Base-by-base conservation (phyloP, 2,797 vertebrate species). In the Pseudomugil tenellus region DNA sequence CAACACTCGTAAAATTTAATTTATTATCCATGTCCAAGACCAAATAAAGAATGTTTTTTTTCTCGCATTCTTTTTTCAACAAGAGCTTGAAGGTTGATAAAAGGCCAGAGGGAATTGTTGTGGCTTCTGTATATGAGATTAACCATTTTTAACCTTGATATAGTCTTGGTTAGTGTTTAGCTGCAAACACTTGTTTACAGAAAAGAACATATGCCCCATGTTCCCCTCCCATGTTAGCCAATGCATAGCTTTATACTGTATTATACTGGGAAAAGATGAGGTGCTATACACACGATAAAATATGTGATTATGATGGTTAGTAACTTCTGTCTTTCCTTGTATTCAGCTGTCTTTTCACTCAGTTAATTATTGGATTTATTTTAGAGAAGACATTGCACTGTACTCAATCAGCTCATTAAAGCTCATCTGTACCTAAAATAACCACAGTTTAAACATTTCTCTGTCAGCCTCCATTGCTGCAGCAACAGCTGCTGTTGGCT, bases 11-110 rank as follows among this genome's bases (percentile, higher is more conserved):
- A 13, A 35, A 2, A 13, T 13, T 10, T 2, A 35, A 12, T 35
- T 35, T 11, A 13, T 2, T 35, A 35, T 10, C 34, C 34, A 3
- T 35, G 34, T 11, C 34, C 3, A 14, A 34, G 59, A 74, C 53
- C 4, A 49, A 61, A 59, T 23, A 37, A 1, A 0, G 7, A 4
- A 9, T 31, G 6, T 16, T 46, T 32, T 29, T 2, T 19, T 19
- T 6, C 43, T 8, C 37, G 0, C n/a, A n/a, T 49, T n/a, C 21
- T 11, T 52, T 31, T 57, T 62, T 43, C 0, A 7, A 14, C 2
- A n/a, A 26, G 6, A 31, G n/a, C 46, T 14, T 29, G 25, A 72
- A 69, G 31, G 52, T 51, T 72, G 52, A 4, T 64, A 11, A 63
- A 39, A 14, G 26, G 1, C n/a, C n/a, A 1, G 17, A 1, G 7